phyloP scores from a whole-genome alignment of 2,888 invertebrate species.

The Lasioglossum villosulum region DNA sequence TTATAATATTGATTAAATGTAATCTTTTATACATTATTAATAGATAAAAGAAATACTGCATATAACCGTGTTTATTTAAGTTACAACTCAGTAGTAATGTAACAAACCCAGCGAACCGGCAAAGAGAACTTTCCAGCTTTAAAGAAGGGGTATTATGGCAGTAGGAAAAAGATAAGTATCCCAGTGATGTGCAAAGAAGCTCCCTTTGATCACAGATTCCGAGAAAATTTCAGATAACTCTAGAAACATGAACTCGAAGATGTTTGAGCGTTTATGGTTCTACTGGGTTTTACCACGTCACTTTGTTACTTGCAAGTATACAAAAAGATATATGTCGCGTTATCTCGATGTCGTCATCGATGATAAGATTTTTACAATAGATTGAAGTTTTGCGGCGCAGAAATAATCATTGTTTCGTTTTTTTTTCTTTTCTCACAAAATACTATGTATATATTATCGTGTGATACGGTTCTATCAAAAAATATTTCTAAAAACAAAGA shows the following conservation, averaged over 20 bases:
- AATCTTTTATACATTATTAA: background rate
- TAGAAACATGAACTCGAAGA: background rate
- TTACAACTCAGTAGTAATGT: background rate
- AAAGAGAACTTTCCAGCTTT: background rate
- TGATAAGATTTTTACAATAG: constrained; percentile 16
- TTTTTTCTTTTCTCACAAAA: background rate
- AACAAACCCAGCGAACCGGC: background rate
- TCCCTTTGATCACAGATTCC: background rate
- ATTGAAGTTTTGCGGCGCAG: constrained; percentile 25
- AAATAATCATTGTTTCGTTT: constrained; percentile 24
- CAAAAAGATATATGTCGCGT: constrained; percentile 18
- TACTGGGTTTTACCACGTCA: background rate
- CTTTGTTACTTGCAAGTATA: background rate
- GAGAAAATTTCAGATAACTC: background rate
- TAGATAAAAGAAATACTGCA: background rate
- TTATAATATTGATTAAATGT: background rate
- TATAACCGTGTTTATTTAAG: background rate
- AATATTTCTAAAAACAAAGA: constrained; percentile 16
- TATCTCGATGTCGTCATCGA: background rate
- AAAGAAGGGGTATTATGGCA: background rate
- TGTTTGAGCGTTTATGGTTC: background rate
- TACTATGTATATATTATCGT: constrained; percentile 15
- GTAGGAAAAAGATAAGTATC: background rate
- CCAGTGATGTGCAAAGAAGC: background rate
- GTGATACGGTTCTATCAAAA: constrained; percentile 9